phyloP scores from a whole-genome alignment of 2,888 invertebrate species.

The Parnassius glacialis region DNA sequence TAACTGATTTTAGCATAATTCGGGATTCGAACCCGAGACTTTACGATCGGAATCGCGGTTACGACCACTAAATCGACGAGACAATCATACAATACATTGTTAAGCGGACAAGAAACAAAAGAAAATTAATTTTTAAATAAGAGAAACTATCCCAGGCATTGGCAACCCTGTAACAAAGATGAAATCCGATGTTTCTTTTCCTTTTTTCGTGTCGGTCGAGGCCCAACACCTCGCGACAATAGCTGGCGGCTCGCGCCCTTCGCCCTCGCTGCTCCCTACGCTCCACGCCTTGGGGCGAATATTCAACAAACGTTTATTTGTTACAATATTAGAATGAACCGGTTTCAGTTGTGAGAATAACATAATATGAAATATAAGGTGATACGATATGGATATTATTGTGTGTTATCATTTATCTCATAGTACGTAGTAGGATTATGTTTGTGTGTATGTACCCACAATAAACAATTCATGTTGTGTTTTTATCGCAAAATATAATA shows the following conservation, averaged over 20 bases:
- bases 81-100: neutral
- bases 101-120: neutral
- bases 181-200: conserved; percentile 38
- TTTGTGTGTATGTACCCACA: too few relatives aligned
- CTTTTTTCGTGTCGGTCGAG: conserved; percentile 45
- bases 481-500: too few relatives aligned
- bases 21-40: too few relatives aligned
- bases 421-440: too few relatives aligned
- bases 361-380: neutral
- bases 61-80: too few relatives aligned
- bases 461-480: too few relatives aligned
- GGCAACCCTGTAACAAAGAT: conserved; percentile 38
- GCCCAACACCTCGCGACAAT: conserved; percentile 65
- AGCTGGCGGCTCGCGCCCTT: conserved; percentile 31
- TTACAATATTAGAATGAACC: neutral
- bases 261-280: conserved; percentile 3
- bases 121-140: neutral
- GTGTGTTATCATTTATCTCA: too few relatives aligned
- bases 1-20: too few relatives aligned
- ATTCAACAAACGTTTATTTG: neutral
- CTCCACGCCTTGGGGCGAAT: neutral
- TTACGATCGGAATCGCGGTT: too few relatives aligned
- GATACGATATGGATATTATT: too few relatives aligned
- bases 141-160: neutral
- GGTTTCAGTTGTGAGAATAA: neutral